These are phyloP conservation scores for Carassius auratus DNA, from an alignment of 2,113 vertebrate genomes.

Conservation along the genomic window DNA sequence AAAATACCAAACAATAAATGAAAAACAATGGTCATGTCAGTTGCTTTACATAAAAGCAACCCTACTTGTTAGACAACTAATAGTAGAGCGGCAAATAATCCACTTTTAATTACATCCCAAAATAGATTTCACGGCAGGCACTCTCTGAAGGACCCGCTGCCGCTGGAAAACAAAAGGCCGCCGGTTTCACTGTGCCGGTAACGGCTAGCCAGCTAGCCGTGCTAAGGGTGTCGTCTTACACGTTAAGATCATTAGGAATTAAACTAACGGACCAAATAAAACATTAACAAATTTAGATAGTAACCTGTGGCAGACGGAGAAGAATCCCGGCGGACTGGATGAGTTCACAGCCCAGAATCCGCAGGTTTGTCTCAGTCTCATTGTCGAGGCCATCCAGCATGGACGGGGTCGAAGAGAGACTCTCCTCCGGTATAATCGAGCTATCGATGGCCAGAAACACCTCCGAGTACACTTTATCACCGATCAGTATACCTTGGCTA, in stretches of 20 bases:
- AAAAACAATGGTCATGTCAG: not conserved
- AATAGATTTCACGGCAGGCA: not conserved
- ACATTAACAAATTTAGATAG: not conserved
- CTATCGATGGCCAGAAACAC: constrained; percentile 94
- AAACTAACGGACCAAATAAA: not conserved
- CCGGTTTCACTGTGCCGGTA: not conserved
- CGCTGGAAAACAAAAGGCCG: constrained; percentile 25
- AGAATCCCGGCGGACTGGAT: constrained; percentile 95
- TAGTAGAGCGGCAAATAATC: no score
- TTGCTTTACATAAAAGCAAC: not conserved
- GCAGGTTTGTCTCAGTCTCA: constrained; percentile 89
- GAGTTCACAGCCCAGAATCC: constrained; percentile 93
- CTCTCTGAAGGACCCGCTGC: not conserved
- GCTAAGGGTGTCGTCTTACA: not conserved
- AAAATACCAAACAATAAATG: not conserved
- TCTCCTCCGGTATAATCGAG: constrained; percentile 93
- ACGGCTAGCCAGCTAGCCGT: not conserved
- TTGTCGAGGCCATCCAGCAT: constrained; percentile 96
- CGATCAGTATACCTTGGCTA: constrained; percentile 89
- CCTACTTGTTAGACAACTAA: no score
- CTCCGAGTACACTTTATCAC: constrained; percentile 92
- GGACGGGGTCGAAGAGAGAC: constrained; percentile 90
- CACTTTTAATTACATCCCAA: not conserved
- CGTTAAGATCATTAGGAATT: not conserved
- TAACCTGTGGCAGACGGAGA: constrained; percentile 90